Evolutionary conservation across 2,888 invertebrate genomes (phyloP), one percentile per base, ranked within the genome.

Genomic region (Pollenia angustigena): DNA sequence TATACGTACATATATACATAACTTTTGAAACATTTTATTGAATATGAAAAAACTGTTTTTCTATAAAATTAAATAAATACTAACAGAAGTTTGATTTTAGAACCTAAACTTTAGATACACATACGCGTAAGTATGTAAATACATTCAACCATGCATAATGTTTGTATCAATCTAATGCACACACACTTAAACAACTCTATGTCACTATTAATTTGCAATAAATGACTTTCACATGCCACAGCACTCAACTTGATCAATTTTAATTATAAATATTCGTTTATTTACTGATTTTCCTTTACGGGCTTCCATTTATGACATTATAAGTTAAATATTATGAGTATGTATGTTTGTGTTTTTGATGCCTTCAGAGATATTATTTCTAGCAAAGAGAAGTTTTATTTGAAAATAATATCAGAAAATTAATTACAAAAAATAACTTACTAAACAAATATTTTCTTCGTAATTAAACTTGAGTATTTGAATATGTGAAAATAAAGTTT

Each of bases 361-460:
- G 40, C 69, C 40, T 71, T 52, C 18, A 52, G 42, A 54, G 18
- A 71, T 40, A 52, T 18, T 54, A 3, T 54, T 10, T 16, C 3
- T 42, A 16, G 16, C 69, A 71, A 40, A 71, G 69, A 42, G 32
- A 69, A 48, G 52, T 69, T 52, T 40, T 69, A 52, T 46, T 56
- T 64, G 50, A 48, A 48, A 46, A 46, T 0, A 14, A 16, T 16
- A 62, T 3, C 14, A 46, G 46, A 10, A 66, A 50, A 68, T 46
- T 16, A 12, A 60, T 74, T 23, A 16, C 23, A 16, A 42, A 50
- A 68, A 68, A 50, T n/a, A 69, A 52, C 32, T 58, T 58, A n/a
- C 46, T 23, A 46, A 72, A 58, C 23, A 72, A 72, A 72, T 58
- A 72, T 9, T 72, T 72, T 72, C 72, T 46, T 58, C 72, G 46